Evolutionary conservation across 1,140 invertebrate species (phyloP).

Genomic region (Drosophila virilis): DNA sequence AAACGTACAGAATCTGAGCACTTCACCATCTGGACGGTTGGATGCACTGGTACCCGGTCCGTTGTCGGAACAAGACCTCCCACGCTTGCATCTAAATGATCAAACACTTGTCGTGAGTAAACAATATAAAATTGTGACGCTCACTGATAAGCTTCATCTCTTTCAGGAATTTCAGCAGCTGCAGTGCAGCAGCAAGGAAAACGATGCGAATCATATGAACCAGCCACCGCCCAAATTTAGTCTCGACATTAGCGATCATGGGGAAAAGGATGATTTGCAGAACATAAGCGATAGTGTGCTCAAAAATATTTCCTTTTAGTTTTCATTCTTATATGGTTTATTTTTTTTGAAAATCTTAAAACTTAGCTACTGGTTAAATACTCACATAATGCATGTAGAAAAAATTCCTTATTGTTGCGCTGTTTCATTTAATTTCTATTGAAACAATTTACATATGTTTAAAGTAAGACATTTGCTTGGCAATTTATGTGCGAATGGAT

Average conservation of each 20-base stretch:
- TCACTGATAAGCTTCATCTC: not conserved
- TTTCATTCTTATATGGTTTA: constrained; percentile 7
- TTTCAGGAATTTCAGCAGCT: constrained; percentile 28
- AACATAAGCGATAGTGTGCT: constrained; percentile 76
- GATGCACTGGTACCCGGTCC: constrained; percentile 64
- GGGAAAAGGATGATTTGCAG: constrained; percentile 52
- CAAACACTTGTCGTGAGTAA: constrained; percentile 48
- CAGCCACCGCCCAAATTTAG: constrained; percentile 18
- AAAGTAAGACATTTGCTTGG: constrained; percentile 16
- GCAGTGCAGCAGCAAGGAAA: constrained; percentile 28
- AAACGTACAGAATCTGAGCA: constrained; percentile 74
- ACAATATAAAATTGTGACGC: not conserved
- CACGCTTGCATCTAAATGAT: constrained; percentile 60
- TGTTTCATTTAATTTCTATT: constrained; percentile 18
- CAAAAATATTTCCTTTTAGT: constrained; percentile 65
- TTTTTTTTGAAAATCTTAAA: constrained; percentile 24
- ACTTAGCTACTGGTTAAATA: constrained; percentile 6
- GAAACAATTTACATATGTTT: constrained; percentile 3
- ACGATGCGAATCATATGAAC: constrained; percentile 30
- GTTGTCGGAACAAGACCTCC: constrained; percentile 15
- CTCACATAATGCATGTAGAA: not conserved
- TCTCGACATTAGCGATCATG: constrained; percentile 16
- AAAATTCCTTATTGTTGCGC: constrained; percentile 9
- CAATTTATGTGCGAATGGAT: constrained; percentile 7
- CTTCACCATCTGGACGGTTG: constrained; percentile 76